A percentile compares a stretch with the other conserved stretches of the same genome.
These are phyloP conservation scores for Choristoneura fumiferana DNA, from an alignment of 1,140 invertebrate genomes.

Conservation along the genomic window DNA sequence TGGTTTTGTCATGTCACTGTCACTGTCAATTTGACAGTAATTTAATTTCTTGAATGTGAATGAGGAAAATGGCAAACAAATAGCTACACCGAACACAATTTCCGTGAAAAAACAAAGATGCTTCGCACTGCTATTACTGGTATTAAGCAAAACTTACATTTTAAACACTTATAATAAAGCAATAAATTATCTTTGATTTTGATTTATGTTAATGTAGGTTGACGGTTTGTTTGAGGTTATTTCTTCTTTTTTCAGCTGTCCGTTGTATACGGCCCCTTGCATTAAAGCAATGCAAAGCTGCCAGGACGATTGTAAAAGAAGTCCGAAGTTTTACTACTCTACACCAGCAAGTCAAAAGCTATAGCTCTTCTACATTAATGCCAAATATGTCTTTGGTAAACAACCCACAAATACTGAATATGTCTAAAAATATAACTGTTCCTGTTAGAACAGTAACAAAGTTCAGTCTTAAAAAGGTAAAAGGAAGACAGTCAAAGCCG, in stretches of 20 bases:
- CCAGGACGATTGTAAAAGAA: conserved; percentile 45
- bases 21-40: no score
- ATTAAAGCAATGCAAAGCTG: conserved; percentile 36
- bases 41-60: no score
- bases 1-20: no score
- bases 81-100: no score
- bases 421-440: conserved; percentile 40
- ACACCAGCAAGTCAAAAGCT: conserved; percentile 25
- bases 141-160: background rate
- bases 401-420: conserved; percentile 59
- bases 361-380: conserved; percentile 5
- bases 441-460: conserved; percentile 82
- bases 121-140: background rate
- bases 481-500: conserved; percentile 86
- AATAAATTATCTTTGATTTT: background rate
- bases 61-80: no score
- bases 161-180: no score
- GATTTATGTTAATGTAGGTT: conserved; percentile 23
- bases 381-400: conserved; percentile 30
- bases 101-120: background rate
- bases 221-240: conserved; percentile 51
- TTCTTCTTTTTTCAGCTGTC: conserved; percentile 55
- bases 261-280: conserved; percentile 46
- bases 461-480: conserved; percentile 85
- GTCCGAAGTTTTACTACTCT: conserved; percentile 38